These are phyloP conservation scores for Mormyrus lacerda DNA, from an alignment of 2,113 vertebrate genomes.

Conservation along the genomic window DNA sequence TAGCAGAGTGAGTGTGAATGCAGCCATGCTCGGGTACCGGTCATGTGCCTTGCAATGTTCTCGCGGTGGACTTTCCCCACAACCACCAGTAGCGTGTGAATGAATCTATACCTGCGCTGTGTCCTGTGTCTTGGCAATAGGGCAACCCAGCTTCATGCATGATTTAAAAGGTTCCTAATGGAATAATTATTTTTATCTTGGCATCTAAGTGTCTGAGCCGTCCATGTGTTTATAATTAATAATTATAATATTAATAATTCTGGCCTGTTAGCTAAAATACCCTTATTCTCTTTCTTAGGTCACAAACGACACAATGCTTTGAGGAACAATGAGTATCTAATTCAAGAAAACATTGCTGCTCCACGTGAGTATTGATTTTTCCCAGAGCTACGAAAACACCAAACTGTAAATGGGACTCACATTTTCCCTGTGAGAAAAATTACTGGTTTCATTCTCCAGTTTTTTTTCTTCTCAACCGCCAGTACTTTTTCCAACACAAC, in stretches of 20 bases:
- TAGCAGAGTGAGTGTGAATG: background rate
- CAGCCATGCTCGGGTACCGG: background rate
- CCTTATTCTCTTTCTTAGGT: background rate
- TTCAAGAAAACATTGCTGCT: background rate
- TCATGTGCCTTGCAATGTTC: background rate
- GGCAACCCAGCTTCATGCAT: background rate
- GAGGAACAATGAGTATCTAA: background rate
- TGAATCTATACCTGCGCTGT: background rate
- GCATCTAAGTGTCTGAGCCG: background rate
- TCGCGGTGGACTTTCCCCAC: background rate
- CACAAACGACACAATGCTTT: background rate
- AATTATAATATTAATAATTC: too few relatives aligned
- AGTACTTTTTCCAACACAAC: background rate
- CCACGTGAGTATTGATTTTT: slow-evolving; percentile 2
- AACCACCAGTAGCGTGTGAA: background rate
- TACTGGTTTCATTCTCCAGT: background rate
- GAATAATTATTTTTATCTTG: background rate
- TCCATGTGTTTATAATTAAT: too few relatives aligned
- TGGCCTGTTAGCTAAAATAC: background rate
- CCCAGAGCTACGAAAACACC: background rate
- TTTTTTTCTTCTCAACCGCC: background rate
- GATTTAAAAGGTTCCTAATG: background rate
- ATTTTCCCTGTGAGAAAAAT: background rate
- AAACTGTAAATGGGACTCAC: background rate
- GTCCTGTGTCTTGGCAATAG: background rate